A percentile compares a stretch with the other conserved stretches of the same genome.
Evolutionary conservation across 2,888 invertebrate species (phyloP).

Genomic region (Apotomis turbidana): DNA sequence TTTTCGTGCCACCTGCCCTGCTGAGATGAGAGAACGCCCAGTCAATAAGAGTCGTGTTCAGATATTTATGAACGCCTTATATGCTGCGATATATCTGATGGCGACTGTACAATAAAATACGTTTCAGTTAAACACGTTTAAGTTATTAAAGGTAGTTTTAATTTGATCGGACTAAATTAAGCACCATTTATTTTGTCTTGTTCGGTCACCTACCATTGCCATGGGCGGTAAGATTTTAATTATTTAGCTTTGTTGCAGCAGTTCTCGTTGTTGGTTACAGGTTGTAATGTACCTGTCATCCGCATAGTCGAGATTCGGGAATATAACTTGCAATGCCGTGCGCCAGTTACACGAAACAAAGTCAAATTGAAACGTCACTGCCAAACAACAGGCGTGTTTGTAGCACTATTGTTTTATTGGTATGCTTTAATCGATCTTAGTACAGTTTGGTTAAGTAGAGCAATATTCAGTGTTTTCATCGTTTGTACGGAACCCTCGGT

Average conservation of each 20-base stretch:
- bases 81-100: too few relatives aligned
- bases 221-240: slow-evolving; percentile 23
- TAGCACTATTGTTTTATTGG: slow-evolving; percentile 12
- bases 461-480: too few relatives aligned
- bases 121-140: too few relatives aligned
- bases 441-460: too few relatives aligned
- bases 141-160: too few relatives aligned
- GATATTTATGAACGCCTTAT: too few relatives aligned
- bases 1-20: slow-evolving; percentile 14
- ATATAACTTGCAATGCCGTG: slow-evolving; percentile 48
- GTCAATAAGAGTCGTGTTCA: too few relatives aligned
- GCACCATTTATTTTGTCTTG: neutral
- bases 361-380: slow-evolving; percentile 76
- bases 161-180: too few relatives aligned
- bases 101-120: too few relatives aligned
- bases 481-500: too few relatives aligned
- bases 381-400: slow-evolving; percentile 48
- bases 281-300: slow-evolving; percentile 38
- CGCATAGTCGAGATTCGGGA: slow-evolving; percentile 49
- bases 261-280: slow-evolving; percentile 24
- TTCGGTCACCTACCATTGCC: neutral
- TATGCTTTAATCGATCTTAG: neutral
- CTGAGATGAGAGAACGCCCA: too few relatives aligned
- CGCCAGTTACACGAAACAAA: slow-evolving; percentile 62
- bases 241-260: slow-evolving; percentile 16